A percentile compares a stretch with the other conserved stretches of the same genome.
Conservation (phyloP, 2,888 invertebrate species). For the Mystacides longicornis region DNA sequence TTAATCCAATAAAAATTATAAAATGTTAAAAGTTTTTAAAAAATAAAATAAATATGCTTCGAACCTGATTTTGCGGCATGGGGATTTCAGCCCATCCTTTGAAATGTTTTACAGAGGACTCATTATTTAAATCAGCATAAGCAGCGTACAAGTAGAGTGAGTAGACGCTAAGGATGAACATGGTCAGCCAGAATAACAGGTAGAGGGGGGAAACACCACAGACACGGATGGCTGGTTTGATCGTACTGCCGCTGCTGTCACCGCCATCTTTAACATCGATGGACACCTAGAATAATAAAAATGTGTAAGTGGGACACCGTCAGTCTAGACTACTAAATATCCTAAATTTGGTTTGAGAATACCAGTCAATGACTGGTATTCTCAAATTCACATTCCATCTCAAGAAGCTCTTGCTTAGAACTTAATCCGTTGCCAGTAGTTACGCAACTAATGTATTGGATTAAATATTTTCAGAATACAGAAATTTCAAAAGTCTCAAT, state of each 20-base stretch:
- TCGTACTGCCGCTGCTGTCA: neutral
- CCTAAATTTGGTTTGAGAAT: no score
- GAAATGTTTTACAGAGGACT: neutral
- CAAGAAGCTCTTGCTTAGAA: no score
- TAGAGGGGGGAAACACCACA: neutral
- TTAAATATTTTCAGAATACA: no score
- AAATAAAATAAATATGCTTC: neutral
- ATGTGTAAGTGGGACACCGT: neutral
- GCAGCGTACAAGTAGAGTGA: neutral
- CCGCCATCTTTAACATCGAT: neutral
- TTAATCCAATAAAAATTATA: neutral
- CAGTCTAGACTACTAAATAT: no score
- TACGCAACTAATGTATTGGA: no score
- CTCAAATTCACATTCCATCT: no score
- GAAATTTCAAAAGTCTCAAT: no score
- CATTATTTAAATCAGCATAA: neutral
- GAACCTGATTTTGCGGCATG: neutral
- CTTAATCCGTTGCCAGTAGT: no score
- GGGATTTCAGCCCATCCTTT: constrained; percentile 8
- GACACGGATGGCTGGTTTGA: neutral
- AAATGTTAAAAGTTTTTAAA: neutral
- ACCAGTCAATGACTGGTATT: no score
- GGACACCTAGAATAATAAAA: constrained; percentile 2
- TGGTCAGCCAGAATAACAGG: neutral
- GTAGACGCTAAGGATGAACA: neutral